Percentiles rank a stretch among this genome's conserved stretches.
phyloP scores from a whole-genome alignment of 2,113 vertebrate species.

The Anser cygnoides region DNA sequence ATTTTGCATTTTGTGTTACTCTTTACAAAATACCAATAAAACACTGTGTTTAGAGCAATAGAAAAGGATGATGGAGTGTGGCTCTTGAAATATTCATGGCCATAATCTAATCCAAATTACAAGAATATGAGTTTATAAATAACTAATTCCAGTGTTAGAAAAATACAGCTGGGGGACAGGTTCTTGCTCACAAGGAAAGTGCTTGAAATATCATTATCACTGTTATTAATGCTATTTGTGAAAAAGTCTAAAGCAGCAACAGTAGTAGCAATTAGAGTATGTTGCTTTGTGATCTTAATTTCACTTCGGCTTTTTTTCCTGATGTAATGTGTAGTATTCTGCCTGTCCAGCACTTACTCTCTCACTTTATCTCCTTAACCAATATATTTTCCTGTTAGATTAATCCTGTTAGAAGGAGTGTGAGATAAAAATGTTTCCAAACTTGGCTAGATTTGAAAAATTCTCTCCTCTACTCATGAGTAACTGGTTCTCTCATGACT shows the following conservation, averaged over 20 bases:
- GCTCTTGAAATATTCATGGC: background rate
- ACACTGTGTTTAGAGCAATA: background rate
- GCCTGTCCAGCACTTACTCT: background rate
- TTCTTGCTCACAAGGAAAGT: background rate
- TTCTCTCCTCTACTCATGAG: accelerated
- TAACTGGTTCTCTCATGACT: background rate
- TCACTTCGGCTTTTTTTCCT: background rate
- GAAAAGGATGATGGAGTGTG: background rate
- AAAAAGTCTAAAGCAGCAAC: background rate
- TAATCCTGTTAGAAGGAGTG: background rate
- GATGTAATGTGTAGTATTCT: background rate
- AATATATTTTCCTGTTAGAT: background rate
- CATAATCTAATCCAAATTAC: background rate
- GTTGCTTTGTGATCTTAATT: background rate
- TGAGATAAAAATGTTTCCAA: accelerated
- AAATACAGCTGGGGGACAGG: background rate
- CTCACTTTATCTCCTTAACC: background rate
- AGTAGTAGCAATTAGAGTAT: background rate
- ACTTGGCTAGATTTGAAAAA: accelerated
- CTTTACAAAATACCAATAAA: background rate
- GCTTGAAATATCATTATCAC: background rate
- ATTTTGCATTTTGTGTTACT: background rate
- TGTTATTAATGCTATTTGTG: background rate
- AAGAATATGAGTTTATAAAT: background rate
- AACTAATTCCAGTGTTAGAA: background rate